These are phyloP conservation scores for Heliconius eleuchia DNA, from an alignment of 1,140 invertebrate genomes.

Conservation along the genomic window DNA sequence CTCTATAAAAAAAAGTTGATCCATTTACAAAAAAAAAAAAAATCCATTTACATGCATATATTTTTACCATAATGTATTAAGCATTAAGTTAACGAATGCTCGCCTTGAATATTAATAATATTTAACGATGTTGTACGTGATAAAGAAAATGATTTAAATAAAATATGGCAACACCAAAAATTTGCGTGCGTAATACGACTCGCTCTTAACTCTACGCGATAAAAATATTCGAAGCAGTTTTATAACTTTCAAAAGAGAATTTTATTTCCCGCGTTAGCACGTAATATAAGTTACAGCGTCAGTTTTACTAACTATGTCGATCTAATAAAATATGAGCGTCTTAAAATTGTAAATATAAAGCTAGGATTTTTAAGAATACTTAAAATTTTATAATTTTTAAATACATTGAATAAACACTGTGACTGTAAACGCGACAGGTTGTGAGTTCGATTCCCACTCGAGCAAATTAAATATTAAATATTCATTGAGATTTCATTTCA, in stretches of 20 bases:
- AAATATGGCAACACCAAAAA: conserved; percentile 1
- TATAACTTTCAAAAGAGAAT: conserved; percentile 12
- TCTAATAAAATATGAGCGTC: not conserved
- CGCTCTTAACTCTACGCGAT: conserved; percentile 13
- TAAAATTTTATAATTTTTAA: too few relatives aligned
- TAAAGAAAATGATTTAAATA: conserved; percentile 1
- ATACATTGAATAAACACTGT: too few relatives aligned
- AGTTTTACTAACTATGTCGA: not conserved
- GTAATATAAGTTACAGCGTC: conserved; percentile 5
- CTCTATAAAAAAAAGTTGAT: not conserved
- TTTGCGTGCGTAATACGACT: conserved; percentile 20
- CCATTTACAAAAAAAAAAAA: too few relatives aligned
- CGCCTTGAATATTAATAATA: conserved; percentile 8
- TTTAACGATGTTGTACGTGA: conserved; percentile 10
- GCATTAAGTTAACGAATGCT: not conserved
- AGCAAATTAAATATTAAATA: too few relatives aligned
- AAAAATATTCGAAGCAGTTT: conserved; percentile 6
- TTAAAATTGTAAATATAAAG: not conserved
- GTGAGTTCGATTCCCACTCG: too few relatives aligned
- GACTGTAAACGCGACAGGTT: too few relatives aligned
- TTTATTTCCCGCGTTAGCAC: not conserved
- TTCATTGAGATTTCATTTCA: too few relatives aligned
- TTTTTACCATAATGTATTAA: not conserved
- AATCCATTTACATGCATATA: not conserved
- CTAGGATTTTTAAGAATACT: too few relatives aligned